phyloP scores from a whole-genome alignment of 2,113 vertebrate species.

The Hypocryptadius cinnamomeus region DNA sequence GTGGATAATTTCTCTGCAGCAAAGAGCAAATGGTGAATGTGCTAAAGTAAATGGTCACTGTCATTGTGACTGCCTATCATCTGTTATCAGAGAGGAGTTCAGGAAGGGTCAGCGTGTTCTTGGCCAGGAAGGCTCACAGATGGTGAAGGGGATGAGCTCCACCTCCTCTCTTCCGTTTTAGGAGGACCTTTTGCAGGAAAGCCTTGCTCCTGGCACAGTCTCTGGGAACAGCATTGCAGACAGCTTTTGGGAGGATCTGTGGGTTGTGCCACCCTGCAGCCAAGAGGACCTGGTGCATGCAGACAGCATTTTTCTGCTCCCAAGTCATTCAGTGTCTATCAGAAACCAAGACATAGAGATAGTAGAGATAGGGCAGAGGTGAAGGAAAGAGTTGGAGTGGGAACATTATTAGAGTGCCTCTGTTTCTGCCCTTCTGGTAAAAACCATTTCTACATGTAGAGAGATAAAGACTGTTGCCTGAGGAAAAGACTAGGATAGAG shows the following conservation, averaged over 20 bases:
- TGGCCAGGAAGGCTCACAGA: neutral
- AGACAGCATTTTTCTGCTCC: neutral
- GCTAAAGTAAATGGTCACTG: neutral
- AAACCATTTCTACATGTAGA: fast-evolving
- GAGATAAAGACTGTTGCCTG: neutral
- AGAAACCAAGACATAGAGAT: neutral
- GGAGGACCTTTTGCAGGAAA: neutral
- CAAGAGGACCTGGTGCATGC: neutral
- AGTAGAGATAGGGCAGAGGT: neutral
- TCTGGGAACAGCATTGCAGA: neutral
- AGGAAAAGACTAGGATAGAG: neutral
- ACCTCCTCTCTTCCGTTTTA: neutral
- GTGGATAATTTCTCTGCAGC: neutral
- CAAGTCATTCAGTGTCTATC: neutral
- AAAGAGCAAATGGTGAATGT: neutral
- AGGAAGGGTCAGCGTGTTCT: neutral
- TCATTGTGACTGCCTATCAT: neutral
- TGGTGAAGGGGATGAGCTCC: neutral
- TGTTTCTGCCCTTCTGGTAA: neutral
- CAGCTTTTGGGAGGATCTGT: neutral
- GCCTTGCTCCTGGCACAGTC: neutral
- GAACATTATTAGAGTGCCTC: neutral
- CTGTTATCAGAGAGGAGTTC: neutral
- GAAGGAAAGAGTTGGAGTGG: neutral
- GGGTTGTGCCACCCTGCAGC: neutral